phyloP scores from a whole-genome alignment of 2,113 vertebrate species.

The Dicerorhinus sumatrensis region DNA sequence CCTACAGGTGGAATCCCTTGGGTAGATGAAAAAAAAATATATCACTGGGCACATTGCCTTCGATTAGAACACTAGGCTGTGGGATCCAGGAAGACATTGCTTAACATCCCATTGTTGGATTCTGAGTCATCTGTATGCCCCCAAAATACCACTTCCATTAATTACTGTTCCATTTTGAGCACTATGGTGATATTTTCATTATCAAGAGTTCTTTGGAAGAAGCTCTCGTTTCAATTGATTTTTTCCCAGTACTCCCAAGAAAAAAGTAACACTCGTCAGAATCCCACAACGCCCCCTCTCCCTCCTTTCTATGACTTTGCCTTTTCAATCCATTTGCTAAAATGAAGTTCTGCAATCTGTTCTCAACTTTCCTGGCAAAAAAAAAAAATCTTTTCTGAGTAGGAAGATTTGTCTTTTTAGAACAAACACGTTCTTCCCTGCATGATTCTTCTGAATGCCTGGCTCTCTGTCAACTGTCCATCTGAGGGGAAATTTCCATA shows the following conservation, averaged over 20 bases:
- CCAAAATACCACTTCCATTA: neutral
- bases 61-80: neutral
- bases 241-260: neutral
- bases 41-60: neutral
- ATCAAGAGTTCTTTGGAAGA: conserved; percentile 22
- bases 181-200: neutral
- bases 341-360: neutral
- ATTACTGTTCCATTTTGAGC: neutral
- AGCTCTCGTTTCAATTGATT: neutral
- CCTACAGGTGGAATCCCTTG: neutral
- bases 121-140: neutral
- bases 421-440: conserved; percentile 41
- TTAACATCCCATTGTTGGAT: neutral
- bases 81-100: neutral
- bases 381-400: conserved; percentile 14
- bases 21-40: neutral
- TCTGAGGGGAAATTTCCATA: conserved; percentile 54
- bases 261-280: neutral
- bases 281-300: neutral
- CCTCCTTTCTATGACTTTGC: neutral
- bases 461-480: neutral
- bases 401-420: conserved; percentile 58
- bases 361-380: conserved; percentile 52
- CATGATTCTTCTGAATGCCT: neutral
- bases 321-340: neutral